Percentiles rank a stretch among this genome's conserved stretches.
Conservation (phyloP, 2,797 vertebrate species). For the Poecilia picta region DNA sequence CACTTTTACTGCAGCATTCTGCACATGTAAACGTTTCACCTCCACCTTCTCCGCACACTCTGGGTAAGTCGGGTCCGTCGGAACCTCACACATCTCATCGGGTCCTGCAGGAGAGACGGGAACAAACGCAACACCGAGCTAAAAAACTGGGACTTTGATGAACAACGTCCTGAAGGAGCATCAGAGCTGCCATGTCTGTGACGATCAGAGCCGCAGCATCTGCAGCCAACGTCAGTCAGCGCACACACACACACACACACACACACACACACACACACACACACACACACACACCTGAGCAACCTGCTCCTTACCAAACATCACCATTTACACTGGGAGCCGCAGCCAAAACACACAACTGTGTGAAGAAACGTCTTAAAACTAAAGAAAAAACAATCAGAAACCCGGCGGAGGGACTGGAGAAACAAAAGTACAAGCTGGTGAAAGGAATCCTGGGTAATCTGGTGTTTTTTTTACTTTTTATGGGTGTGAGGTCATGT, state of each 20-base stretch:
- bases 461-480: constrained; percentile 37
- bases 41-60: constrained; percentile 78
- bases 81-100: constrained; percentile 66
- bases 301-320: constrained; percentile 67
- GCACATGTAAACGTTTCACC: constrained; percentile 59
- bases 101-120: constrained; percentile 50
- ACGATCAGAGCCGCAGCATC: constrained; percentile 55
- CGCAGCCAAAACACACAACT: constrained; percentile 69
- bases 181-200: constrained; percentile 40
- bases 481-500: constrained; percentile 79
- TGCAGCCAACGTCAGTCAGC: constrained; percentile 68
- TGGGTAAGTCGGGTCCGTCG: constrained; percentile 68
- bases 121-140: constrained; percentile 48
- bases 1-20: constrained; percentile 4
- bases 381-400: constrained; percentile 54
- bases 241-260: neutral
- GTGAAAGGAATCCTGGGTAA: constrained; percentile 75
- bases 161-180: constrained; percentile 42
- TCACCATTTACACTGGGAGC: constrained; percentile 55
- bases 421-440: constrained; percentile 63
- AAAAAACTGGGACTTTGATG: constrained; percentile 47
- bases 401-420: constrained; percentile 46
- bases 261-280: constrained; percentile 12
- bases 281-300: constrained; percentile 75
- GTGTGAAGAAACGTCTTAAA: constrained; percentile 72